A percentile compares a stretch with the other conserved stretches of the same genome.
These are phyloP conservation scores for Hydrozoanthus gracilis DNA, from an alignment of 92 coral and sea anemone species.

Conservation along the genomic window DNA sequence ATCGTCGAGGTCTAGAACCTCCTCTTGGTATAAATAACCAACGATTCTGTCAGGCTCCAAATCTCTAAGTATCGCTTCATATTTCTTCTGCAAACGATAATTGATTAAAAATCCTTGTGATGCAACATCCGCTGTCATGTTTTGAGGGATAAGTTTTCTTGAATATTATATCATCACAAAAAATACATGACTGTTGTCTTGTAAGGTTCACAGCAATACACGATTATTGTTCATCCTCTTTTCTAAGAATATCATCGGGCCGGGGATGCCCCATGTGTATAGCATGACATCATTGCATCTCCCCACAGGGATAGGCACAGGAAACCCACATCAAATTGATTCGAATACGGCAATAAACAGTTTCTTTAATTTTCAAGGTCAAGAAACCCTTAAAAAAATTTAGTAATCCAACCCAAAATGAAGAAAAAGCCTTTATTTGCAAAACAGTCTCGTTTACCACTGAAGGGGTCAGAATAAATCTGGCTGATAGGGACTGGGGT, in stretches of 20 bases:
- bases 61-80: slow-evolving; percentile 62
- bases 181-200: no score
- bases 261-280: background rate
- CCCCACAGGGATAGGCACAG: background rate
- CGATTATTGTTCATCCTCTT: no score
- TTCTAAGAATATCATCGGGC: no score
- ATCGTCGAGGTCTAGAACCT: slow-evolving; percentile 78
- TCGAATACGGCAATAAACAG: background rate
- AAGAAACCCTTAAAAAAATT: no score
- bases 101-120: slow-evolving; percentile 20
- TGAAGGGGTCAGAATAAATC: no score
- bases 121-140: slow-evolving; percentile 4
- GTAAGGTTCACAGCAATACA: no score
- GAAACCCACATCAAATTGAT: background rate
- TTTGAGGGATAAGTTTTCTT: background rate
- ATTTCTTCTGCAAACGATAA: slow-evolving; percentile 65
- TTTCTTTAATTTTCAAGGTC: no score
- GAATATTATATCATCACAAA: background rate
- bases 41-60: slow-evolving; percentile 78
- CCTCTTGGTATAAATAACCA: slow-evolving; percentile 81
- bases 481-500: slow-evolving; percentile 12
- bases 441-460: no score
- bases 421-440: no score
- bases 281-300: background rate
- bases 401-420: no score